Evolutionary conservation across 2,888 invertebrate species (phyloP).

Genomic region (Dromius quadrimaculatus): DNA sequence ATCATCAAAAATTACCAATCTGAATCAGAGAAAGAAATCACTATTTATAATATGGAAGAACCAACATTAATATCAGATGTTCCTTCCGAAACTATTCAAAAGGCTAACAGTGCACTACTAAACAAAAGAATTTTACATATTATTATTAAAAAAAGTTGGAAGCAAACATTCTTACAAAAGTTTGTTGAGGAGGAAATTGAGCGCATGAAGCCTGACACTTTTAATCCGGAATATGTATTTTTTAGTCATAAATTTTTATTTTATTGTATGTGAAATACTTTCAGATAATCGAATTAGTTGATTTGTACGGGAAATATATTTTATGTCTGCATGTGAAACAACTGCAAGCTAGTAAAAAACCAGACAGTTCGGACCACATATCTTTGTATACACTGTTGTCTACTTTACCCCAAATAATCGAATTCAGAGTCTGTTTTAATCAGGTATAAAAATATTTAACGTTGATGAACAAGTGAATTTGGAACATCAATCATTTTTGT

Average conservation of each 20-base stretch:
- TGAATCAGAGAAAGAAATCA: too few relatives aligned
- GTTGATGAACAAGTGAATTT: too few relatives aligned
- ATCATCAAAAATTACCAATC: too few relatives aligned
- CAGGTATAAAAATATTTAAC: slow-evolving; percentile 57
- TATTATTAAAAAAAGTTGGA: slow-evolving; percentile 59
- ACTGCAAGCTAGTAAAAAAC: slow-evolving; percentile 10
- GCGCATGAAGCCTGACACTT: slow-evolving; percentile 62
- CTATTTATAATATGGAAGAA: too few relatives aligned
- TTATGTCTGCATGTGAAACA: slow-evolving; percentile 55
- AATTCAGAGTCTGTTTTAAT: slow-evolving; percentile 62
- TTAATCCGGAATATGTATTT: slow-evolving; percentile 59
- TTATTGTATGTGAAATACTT: neutral
- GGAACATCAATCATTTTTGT: too few relatives aligned
- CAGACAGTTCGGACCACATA: slow-evolving; percentile 57
- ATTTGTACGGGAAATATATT: slow-evolving; percentile 60
- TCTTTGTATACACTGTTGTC: slow-evolving; percentile 60
- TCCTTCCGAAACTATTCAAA: too few relatives aligned
- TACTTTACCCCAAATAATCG: slow-evolving; percentile 60
- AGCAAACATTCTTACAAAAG: slow-evolving; percentile 61
- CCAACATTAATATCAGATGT: too few relatives aligned
- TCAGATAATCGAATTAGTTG: slow-evolving; percentile 61
- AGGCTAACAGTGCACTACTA: too few relatives aligned
- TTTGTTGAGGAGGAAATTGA: slow-evolving; percentile 62
- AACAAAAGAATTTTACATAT: neutral
- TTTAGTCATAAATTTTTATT: slow-evolving; percentile 1